phyloP scores from a whole-genome alignment of 2,888 invertebrate genomes.

The Notodonta dromedarius region DNA sequence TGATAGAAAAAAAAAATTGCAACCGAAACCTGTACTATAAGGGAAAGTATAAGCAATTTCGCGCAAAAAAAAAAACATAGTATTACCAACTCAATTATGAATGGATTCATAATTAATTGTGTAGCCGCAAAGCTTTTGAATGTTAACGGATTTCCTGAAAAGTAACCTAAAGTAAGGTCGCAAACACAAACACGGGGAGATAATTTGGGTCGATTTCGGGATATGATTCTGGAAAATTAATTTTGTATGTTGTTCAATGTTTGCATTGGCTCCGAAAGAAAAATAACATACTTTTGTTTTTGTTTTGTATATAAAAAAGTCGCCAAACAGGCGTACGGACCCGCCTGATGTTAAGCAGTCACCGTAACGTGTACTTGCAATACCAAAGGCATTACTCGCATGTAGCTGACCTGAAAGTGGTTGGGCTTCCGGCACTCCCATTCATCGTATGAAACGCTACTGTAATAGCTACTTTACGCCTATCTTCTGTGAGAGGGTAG shows the following conservation, averaged over 20 bases:
- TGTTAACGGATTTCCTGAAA: conserved; percentile 8
- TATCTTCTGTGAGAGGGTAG: no score
- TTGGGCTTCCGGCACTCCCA: no score
- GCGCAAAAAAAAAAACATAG: not conserved
- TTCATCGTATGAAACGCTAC: no score
- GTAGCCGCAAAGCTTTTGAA: not conserved
- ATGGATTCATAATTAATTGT: not conserved
- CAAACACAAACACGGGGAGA: conserved; percentile 13
- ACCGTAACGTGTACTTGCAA: no score
- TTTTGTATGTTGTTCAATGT: not conserved
- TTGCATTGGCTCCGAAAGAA: not conserved
- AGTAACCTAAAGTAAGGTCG: conserved; percentile 5
- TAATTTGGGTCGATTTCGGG: conserved; percentile 1
- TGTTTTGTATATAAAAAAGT: not conserved
- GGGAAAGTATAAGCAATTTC: not conserved
- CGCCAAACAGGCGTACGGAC: no score
- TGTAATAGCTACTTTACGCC: no score
- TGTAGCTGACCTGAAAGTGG: no score
- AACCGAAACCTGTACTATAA: no score
- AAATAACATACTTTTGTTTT: not conserved
- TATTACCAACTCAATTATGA: not conserved
- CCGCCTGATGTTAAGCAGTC: no score
- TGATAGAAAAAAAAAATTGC: no score
- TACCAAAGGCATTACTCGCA: no score
- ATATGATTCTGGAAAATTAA: not conserved